phyloP scores from a whole-genome alignment of 2,113 vertebrate species.

The Menura novaehollandiae region DNA sequence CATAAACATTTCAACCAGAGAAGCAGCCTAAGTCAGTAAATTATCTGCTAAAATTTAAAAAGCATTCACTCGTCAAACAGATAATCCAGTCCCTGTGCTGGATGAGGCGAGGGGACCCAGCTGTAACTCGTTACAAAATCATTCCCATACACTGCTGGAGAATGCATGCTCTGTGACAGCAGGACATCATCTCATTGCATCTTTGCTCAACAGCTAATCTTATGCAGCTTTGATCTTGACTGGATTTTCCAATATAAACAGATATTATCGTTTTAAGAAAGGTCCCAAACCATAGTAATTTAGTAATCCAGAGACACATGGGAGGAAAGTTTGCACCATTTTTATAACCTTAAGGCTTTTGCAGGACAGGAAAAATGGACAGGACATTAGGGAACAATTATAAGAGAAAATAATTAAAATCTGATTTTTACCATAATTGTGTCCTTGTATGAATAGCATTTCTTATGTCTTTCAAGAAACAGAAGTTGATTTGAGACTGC shows the following conservation, averaged over 20 bases:
- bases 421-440: not conserved
- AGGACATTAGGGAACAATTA: not conserved
- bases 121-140: not conserved
- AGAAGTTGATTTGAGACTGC: not conserved
- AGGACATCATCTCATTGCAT: not conserved
- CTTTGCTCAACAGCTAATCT: not conserved
- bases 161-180: not conserved
- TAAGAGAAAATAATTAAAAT: not conserved
- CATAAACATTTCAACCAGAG: not conserved
- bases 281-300: not conserved
- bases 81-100: not conserved
- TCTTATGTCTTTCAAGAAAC: not conserved
- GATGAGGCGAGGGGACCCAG: not conserved
- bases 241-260: not conserved
- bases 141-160: not conserved
- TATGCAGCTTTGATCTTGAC: not conserved
- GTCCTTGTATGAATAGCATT: not conserved
- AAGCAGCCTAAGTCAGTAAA: not conserved
- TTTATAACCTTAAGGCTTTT: not conserved
- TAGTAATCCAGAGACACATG: rapidly evolving
- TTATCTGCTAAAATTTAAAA: not conserved
- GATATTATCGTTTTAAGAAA: not conserved
- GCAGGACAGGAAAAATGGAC: not conserved
- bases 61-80: not conserved
- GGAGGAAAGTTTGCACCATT: not conserved